A percentile compares a stretch with the other conserved stretches of the same genome.
phyloP scores from a whole-genome alignment of 2,113 vertebrate species.

The Pleuronectes platessa region DNA sequence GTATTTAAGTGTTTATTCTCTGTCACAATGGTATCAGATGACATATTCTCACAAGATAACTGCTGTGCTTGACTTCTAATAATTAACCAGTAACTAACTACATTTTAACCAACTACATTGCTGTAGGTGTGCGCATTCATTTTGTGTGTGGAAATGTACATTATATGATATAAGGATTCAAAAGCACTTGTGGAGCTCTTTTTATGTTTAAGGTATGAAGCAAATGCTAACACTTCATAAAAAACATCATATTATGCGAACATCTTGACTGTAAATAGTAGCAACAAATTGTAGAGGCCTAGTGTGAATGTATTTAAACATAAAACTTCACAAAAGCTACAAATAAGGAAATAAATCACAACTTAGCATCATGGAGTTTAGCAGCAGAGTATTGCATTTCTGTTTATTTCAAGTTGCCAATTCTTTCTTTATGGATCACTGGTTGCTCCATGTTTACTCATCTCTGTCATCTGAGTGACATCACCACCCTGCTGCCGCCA shows the following conservation, averaged over 20 bases:
- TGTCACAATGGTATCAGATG: not conserved
- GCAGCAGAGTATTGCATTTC: slow-evolving; percentile 63
- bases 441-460: slow-evolving; percentile 53
- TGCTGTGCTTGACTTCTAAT: not conserved
- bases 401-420: slow-evolving; percentile 68
- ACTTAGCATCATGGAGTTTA: slow-evolving; percentile 41
- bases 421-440: slow-evolving; percentile 60
- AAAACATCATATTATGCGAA: not conserved
- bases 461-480: slow-evolving; percentile 26
- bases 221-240: not conserved
- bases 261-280: not conserved
- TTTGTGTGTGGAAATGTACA: not conserved
- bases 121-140: not conserved
- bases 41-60: not conserved
- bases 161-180: not conserved
- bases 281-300: not conserved
- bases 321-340: not conserved
- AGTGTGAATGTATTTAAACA: not conserved
- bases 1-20: not conserved
- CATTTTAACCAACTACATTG: not conserved
- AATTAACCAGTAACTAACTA: not conserved
- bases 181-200: not conserved
- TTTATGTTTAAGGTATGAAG: not conserved
- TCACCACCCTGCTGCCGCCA: slow-evolving; percentile 37
- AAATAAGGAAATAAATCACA: slow-evolving; percentile 49